A percentile compares a stretch with the other conserved stretches of the same genome.
Evolutionary conservation across 2,888 invertebrate species (phyloP).

Genomic region (Himalopsyche anomala): DNA sequence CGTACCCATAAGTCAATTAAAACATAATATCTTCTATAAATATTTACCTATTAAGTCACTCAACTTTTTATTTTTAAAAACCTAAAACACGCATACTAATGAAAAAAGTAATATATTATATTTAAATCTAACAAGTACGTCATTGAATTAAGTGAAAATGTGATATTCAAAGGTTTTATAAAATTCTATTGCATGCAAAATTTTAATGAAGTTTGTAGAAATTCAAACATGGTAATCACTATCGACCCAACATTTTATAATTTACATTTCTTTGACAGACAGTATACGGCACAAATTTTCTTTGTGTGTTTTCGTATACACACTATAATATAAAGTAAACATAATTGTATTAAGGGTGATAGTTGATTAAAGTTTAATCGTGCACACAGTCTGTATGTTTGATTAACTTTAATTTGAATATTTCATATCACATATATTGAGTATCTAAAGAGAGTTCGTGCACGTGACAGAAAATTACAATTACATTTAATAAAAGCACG

Average conservation of each 20-base stretch:
- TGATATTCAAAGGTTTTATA: neutral
- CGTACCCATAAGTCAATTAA: too few relatives aligned
- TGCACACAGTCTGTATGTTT: neutral
- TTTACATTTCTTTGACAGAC: neutral
- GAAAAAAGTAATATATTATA: too few relatives aligned
- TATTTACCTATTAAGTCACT: too few relatives aligned
- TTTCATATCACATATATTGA: too few relatives aligned
- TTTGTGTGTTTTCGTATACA: neutral
- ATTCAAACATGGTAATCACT: neutral
- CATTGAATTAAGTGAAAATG: too few relatives aligned
- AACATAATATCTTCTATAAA: too few relatives aligned
- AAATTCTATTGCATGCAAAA: neutral
- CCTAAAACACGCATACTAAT: too few relatives aligned
- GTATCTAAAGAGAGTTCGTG: too few relatives aligned
- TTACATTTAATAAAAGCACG: too few relatives aligned
- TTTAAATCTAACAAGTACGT: too few relatives aligned
- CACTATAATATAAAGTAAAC: neutral
- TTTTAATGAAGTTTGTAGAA: neutral
- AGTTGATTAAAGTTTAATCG: neutral
- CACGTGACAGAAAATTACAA: too few relatives aligned
- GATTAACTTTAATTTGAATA: neutral
- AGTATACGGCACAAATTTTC: neutral
- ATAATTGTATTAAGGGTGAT: neutral
- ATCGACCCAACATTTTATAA: slow-evolving; percentile 24
- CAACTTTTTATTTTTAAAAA: too few relatives aligned